Base-by-base conservation (phyloP, 2,797 vertebrate species). In the Phataginus tricuspis region DNA sequence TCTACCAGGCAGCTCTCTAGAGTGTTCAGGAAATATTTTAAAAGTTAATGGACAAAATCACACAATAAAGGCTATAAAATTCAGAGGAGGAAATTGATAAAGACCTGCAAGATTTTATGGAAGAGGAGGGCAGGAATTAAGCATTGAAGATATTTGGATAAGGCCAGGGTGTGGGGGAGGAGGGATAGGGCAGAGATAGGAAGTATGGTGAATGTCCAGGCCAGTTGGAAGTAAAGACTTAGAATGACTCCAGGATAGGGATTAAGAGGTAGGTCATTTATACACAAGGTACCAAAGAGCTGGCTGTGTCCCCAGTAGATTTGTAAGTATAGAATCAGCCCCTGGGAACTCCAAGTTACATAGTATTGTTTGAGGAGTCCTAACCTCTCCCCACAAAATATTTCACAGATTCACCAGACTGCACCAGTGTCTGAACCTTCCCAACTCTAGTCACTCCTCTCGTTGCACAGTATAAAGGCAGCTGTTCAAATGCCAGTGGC, bases 41-140 rank as follows among this genome's bases (percentile, higher is more conserved):
- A 23, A 96, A 97, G 53, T 94, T 68, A 80, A 51, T 85, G 66
- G 37, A 49, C n/a, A 86, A 90, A 92, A 88, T 85, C 31, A 93
- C 23, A 86, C 10, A 74, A 93, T 82, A 63, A 93, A 90, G 77
- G 7, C n/a, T 79, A 11, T 55, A 7, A 25, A 95, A 86, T 68
- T 90, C 25, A 92, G n/a, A 91, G 23, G 53, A 90, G 11, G 59
- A 84, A 94, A 94, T 5, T 78, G 12, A 86, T 69, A 69, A 91
- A 61, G 4, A 27, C 83, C 59, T 92, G 21, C 42, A 89, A 64
- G 15, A 74, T 86, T 87, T 96, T 79, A 59, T 66, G 72, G 71
- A 92, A 85, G 9, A 59, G 34, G 29, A 79, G 14, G 18, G 14
- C 21, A 90, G 27, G 3, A 61, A 95, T 95, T 92, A 66, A 42